These are phyloP conservation scores for Salticus scenicus DNA, from an alignment of 2,888 invertebrate species.

Conservation along the genomic window DNA sequence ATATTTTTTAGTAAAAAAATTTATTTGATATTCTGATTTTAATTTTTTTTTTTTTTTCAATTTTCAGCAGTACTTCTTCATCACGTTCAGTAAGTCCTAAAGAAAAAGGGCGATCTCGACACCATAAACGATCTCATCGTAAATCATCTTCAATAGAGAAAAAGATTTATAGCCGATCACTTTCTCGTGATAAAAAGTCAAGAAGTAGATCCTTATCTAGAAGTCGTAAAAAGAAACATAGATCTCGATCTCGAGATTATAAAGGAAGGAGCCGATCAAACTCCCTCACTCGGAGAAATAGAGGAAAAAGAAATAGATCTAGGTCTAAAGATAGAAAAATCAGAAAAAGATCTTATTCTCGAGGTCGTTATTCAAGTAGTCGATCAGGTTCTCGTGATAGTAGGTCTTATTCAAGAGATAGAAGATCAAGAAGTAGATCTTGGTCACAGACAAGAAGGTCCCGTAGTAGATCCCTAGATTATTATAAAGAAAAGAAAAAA, in stretches of 20 bases:
- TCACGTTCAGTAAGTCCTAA: conserved; percentile 24
- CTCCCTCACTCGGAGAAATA: too few relatives aligned
- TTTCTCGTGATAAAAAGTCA: conserved; percentile 3
- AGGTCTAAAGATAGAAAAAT: neutral
- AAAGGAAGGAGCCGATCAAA: neutral
- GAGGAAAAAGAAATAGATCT: neutral
- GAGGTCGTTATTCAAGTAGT: conserved; percentile 1
- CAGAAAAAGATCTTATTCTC: neutral
- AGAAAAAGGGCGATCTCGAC: conserved; percentile 24
- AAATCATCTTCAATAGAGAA: conserved; percentile 22
- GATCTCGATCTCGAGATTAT: neutral
- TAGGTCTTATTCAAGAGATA: conserved; percentile 35
- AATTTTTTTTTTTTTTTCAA: too few relatives aligned
- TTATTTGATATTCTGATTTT: too few relatives aligned
- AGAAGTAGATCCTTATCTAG: conserved; percentile 19
- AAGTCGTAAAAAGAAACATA: neutral
- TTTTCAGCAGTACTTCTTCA: conserved; percentile 29
- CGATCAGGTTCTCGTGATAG: conserved; percentile 31
- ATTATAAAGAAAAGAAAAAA: conserved; percentile 24
- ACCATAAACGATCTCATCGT: conserved; percentile 7
- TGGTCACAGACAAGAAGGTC: conserved; percentile 41
- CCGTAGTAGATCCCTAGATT: conserved; percentile 39
- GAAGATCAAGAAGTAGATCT: conserved; percentile 32
- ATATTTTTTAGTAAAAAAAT: too few relatives aligned
- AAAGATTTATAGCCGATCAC: conserved; percentile 2